Base-by-base conservation (phyloP, 2,888 invertebrate genomes). In the Crepidodera aurea region DNA sequence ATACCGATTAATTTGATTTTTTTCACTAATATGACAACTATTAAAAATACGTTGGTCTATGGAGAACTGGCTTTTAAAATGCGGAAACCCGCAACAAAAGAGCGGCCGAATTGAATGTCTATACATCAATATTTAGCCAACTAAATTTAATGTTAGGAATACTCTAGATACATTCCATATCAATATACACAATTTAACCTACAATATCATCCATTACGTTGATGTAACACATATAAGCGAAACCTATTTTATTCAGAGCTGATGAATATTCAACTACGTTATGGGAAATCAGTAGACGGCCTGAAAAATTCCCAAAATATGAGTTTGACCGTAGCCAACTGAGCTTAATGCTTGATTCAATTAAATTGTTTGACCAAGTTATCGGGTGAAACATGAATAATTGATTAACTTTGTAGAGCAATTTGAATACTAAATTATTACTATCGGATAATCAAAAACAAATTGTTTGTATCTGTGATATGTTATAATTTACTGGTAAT, bases 281-380 rank as follows among this genome's bases (percentile, higher is more conserved):
- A 29, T 29, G 29, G 29, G 29, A 29, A 29, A 29, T 29, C 29
- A 29, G 29, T 10, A 29, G 10, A 29, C 12, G 4, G 32, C 4
- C 8, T 10, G 8, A 32, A 32, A 32, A 32, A 8, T 8, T 32
- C 4, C 32, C 32, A 32, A 32, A 32, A 32, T 32, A 32, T 32
- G 32, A n/a, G n/a, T n/a, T 10, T 32, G 32, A 5, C 10, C 12
- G 12, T 2, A 32, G 10, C 12, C 37, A 13, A 4, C 13, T n/a
- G n/a, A 37, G 37, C 37, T 13, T 10, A 37, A 37, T 37, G 37
- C 37, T 37, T 37, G 37, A 37, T 37, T 37, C 37, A 13, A 37
- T 37, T 37, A 37, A 37, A 37, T 37, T 37, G 37, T 37, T 37
- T 12, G 37, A 37, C 37, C 12, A 37, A 37, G 37, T 37, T 37